These are phyloP conservation scores for Eremobia ochroleuca DNA, from an alignment of 2,888 invertebrate species.

Conservation along the genomic window DNA sequence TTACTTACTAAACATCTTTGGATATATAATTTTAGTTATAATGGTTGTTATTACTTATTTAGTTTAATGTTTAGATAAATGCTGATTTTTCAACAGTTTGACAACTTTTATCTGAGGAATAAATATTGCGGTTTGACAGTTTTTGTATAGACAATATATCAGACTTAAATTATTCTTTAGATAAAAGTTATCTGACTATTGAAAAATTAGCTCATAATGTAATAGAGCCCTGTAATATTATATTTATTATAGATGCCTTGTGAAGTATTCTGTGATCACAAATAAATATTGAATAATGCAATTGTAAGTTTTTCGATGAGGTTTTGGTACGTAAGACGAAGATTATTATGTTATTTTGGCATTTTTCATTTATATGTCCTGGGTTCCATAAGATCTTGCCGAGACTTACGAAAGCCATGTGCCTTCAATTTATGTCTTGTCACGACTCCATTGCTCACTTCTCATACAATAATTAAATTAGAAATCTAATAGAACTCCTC, in stretches of 20 bases:
- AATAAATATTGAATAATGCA: constrained; percentile 46
- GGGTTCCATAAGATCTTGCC: not conserved
- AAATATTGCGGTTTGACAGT: too few species aligned
- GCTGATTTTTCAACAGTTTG: too few species aligned
- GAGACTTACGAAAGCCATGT: not conserved
- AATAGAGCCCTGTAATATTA: constrained; percentile 19
- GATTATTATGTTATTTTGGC: not conserved
- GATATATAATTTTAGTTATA: constrained; percentile 9
- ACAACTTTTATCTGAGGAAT: too few species aligned
- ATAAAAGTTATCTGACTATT: too few species aligned
- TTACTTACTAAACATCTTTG: not conserved
- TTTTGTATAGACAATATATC: too few species aligned
- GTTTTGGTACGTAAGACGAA: not conserved
- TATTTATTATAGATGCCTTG: constrained; percentile 20
- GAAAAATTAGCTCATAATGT: too few species aligned
- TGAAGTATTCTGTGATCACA: constrained; percentile 52
- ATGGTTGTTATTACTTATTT: constrained; percentile 21
- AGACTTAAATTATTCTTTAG: too few species aligned
- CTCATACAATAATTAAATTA: not conserved
- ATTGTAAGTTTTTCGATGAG: not conserved
- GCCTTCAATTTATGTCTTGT: not conserved
- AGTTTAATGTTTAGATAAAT: not conserved
- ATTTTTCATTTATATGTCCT: not conserved
- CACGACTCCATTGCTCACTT: not conserved
- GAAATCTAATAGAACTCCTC: not conserved